Conservation (phyloP, 2,113 vertebrate species). For the Otocyon megalotis region DNA sequence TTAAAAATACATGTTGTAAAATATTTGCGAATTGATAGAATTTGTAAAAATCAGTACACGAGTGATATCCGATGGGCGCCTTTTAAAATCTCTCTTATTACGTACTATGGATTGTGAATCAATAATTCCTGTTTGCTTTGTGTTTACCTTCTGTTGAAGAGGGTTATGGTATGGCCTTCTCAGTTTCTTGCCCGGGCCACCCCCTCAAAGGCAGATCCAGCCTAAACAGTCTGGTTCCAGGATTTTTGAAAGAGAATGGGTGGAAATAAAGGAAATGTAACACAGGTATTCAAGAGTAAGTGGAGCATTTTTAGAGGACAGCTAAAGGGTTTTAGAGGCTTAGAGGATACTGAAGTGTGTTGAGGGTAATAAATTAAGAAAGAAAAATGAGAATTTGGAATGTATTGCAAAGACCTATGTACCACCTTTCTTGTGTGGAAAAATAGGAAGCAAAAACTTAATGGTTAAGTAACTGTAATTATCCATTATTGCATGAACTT, state of each 20-base stretch:
- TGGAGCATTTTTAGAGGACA: not conserved
- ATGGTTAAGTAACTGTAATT: not conserved
- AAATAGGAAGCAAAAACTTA: constrained; percentile 5
- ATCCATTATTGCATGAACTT: not conserved
- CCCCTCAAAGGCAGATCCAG: not conserved
- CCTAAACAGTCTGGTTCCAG: not conserved
- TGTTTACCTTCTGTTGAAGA: not conserved
- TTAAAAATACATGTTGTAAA: not conserved
- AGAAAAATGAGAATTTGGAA: not conserved
- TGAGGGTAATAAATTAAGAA: not conserved
- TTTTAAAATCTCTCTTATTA: not conserved
- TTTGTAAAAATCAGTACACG: not conserved
- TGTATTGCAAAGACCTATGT: not conserved
- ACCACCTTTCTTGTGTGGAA: not conserved
- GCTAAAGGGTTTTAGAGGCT: not conserved
- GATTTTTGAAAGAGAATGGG: not conserved
- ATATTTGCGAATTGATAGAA: not conserved
- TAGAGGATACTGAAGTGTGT: not conserved
- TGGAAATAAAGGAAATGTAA: not conserved
- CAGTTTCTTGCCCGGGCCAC: not conserved
- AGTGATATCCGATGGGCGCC: not conserved
- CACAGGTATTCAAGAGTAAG: not conserved
- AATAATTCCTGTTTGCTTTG: not conserved
- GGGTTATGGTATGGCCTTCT: not conserved
- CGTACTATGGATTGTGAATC: not conserved